phyloP scores from a whole-genome alignment of 2,113 vertebrate species.

The Zosterops hypoxanthus region DNA sequence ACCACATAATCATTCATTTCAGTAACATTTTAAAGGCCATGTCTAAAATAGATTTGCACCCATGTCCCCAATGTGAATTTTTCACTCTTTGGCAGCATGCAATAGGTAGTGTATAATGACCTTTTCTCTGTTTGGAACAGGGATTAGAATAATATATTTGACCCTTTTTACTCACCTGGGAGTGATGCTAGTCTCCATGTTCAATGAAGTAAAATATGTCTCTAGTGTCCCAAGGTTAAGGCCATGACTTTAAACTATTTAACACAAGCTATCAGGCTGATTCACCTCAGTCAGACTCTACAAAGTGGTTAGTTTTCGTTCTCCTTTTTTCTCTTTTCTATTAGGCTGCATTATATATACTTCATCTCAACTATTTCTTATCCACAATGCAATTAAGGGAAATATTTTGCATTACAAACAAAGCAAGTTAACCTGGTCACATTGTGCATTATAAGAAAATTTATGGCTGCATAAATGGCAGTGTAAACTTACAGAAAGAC shows the following conservation, averaged over 20 bases:
- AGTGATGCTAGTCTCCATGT: constrained; percentile 78
- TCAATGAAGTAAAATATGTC: constrained; percentile 84
- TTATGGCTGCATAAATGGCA: constrained; percentile 94
- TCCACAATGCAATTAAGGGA: constrained; percentile 73
- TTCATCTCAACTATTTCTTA: constrained; percentile 73
- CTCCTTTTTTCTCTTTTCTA: background rate
- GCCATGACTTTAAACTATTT: constrained; percentile 80
- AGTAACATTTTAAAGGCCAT: constrained; percentile 81
- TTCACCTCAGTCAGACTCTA: constrained; percentile 63
- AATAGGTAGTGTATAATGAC: constrained; percentile 78
- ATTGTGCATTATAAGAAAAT: constrained; percentile 86
- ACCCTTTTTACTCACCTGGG: constrained; percentile 81
- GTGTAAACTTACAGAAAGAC: constrained; percentile 97
- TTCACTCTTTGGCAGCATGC: constrained; percentile 76
- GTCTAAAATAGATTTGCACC: constrained; percentile 82
- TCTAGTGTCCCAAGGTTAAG: constrained; percentile 80
- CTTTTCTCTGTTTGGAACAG: constrained; percentile 85
- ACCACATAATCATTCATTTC: constrained; percentile 81
- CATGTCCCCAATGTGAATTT: constrained; percentile 78
- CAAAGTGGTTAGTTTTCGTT: background rate
- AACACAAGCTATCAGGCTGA: constrained; percentile 71
- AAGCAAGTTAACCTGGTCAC: constrained; percentile 80
- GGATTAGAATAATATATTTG: constrained; percentile 87
- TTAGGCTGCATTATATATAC: constrained; percentile 62
- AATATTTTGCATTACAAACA: constrained; percentile 83